Conservation (phyloP, 1,140 invertebrate species). For the Drosophila chauvacae region DNA sequence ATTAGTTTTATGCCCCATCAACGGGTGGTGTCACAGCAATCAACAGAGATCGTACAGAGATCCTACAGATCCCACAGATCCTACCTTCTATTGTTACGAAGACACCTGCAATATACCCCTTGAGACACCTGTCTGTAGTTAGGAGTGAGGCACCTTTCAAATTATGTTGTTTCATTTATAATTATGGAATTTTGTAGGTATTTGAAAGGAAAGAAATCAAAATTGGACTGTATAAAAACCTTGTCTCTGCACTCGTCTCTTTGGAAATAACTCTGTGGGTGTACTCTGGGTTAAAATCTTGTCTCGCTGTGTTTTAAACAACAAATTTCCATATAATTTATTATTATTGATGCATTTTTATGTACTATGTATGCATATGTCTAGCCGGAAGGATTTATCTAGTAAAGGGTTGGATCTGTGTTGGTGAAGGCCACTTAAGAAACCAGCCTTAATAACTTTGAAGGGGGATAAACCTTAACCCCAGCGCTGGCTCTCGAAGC, state of each 20-base stretch:
- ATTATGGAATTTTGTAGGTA: neutral
- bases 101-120: neutral
- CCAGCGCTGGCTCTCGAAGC: neutral
- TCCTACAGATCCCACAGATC: too few relatives aligned
- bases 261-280: too few relatives aligned
- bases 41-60: neutral
- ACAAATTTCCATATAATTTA: too few relatives aligned
- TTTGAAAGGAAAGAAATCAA: too few relatives aligned
- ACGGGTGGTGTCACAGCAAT: conserved; percentile 5
- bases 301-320: too few relatives aligned
- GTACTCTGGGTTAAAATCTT: too few relatives aligned
- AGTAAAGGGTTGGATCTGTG: neutral
- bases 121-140: neutral
- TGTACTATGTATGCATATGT: neutral
- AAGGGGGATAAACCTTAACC: conserved; percentile 35
- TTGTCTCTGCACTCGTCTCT: too few relatives aligned
- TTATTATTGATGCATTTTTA: too few relatives aligned
- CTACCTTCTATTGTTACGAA: neutral
- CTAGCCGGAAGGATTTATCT: neutral
- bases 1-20: conserved; percentile 2
- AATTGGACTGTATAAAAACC: too few relatives aligned
- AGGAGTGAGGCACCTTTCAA: neutral
- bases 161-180: neutral
- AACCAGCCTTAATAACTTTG: conserved; percentile 66
- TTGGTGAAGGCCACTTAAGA: conserved; percentile 58